Evolutionary conservation across 2,888 invertebrate species (phyloP).

Genomic region (Cacoxenus indagator): DNA sequence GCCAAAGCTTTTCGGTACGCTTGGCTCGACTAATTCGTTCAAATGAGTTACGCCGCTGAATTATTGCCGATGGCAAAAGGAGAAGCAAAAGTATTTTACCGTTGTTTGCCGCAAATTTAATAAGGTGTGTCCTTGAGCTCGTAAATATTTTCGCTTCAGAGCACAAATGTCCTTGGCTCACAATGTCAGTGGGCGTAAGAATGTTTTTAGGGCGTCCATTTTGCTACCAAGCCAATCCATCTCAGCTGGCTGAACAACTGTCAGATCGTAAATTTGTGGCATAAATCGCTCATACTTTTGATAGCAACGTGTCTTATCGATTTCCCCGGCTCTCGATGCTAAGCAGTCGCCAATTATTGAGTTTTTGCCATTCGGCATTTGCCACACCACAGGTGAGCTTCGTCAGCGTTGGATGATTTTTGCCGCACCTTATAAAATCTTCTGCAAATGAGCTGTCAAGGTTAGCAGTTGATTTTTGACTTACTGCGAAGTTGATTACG

Average conservation of each 20-base stretch:
- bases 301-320: not conserved
- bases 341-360: not conserved
- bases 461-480: slow-evolving; percentile 27
- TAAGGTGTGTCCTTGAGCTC: slow-evolving; percentile 42
- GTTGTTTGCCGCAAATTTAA: slow-evolving; percentile 17
- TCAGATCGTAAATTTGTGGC: slow-evolving; percentile 45
- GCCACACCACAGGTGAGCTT: not conserved
- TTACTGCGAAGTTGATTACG: not conserved
- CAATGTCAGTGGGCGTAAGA: slow-evolving; percentile 40
- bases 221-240: not conserved
- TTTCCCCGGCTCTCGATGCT: not conserved
- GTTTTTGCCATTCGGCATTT: too few relatives aligned
- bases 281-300: slow-evolving; percentile 40
- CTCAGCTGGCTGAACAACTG: not conserved
- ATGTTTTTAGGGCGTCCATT: slow-evolving; percentile 30
- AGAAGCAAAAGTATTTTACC: not conserved
- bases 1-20: slow-evolving; percentile 34
- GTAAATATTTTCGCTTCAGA: slow-evolving; percentile 42
- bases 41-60: not conserved
- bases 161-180: slow-evolving; percentile 38
- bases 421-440: not conserved
- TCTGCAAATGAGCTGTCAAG: slow-evolving; percentile 53
- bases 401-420: too few relatives aligned
- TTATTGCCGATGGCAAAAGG: not conserved
- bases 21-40: not conserved